Conservation (phyloP, 2,797 vertebrate species). For the Smutsia temminckii region DNA sequence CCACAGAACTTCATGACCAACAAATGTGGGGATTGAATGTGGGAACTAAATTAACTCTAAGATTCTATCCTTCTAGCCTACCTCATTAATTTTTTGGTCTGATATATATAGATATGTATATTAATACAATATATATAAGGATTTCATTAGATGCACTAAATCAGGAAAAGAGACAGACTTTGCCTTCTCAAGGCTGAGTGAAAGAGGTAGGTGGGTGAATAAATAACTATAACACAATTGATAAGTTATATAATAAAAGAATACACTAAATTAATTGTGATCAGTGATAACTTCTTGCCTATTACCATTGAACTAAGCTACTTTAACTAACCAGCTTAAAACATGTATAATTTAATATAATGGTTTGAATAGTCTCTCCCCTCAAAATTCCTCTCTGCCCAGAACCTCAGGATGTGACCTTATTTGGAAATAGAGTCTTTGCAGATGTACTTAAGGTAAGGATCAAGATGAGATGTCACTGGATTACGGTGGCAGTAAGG, state of each 20-base stretch:
- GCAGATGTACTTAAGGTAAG: neutral
- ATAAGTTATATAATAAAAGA: neutral
- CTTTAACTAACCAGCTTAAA: neutral
- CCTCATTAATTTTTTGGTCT: neutral
- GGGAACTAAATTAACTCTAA: neutral
- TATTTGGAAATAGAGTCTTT: neutral
- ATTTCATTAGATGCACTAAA: neutral
- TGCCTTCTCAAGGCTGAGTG: neutral
- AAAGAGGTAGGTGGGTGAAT: neutral
- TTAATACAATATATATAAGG: neutral
- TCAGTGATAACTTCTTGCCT: neutral
- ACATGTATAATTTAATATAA: neutral
- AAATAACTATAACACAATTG: neutral
- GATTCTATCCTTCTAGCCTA: neutral
- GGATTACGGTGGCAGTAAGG: neutral
- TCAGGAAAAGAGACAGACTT: constrained; percentile 19
- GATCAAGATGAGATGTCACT: neutral
- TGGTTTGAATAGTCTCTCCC: neutral
- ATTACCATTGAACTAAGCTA: neutral
- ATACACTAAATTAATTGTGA: neutral
- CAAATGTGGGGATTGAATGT: neutral
- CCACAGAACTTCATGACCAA: neutral
- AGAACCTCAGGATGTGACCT: neutral
- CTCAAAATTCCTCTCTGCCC: neutral
- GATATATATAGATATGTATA: neutral